phyloP scores from a whole-genome alignment of 1,140 invertebrate species.

The Sinella curviseta region DNA sequence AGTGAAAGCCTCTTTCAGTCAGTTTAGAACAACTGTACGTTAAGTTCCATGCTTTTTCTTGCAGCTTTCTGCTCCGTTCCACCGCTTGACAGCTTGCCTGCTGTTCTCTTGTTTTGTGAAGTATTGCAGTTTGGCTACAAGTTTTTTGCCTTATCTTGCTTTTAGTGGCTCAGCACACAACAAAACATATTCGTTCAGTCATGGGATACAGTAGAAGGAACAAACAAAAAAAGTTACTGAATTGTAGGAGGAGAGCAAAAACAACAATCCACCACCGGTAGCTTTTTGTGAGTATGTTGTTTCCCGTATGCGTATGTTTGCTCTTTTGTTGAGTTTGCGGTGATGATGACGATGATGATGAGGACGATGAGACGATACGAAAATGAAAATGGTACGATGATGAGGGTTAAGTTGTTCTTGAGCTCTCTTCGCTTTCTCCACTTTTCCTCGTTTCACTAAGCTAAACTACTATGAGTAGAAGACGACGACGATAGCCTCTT shows the following conservation, averaged over 20 bases:
- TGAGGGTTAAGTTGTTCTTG: conserved; percentile 11
- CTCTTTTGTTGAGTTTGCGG: not conserved
- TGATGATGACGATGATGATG: conserved; percentile 6
- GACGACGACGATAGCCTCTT: not conserved
- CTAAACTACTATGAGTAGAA: too few relatives aligned
- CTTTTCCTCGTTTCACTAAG: too few relatives aligned
- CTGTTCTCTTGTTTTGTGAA: not conserved
- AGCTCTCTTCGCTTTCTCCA: not conserved
- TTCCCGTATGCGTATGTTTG: not conserved
- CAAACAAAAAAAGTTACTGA: not conserved
- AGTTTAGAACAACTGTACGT: not conserved
- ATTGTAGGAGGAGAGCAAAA: not conserved
- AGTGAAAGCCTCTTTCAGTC: conserved; percentile 8
- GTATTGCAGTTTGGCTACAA: not conserved
- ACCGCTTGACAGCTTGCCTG: not conserved
- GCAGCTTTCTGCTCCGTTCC: not conserved
- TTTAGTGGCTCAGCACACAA: not conserved
- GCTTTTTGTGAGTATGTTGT: not conserved
- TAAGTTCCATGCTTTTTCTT: not conserved
- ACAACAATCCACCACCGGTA: not conserved
- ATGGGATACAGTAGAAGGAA: not conserved
- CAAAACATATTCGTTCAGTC: too few relatives aligned
- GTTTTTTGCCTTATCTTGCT: too few relatives aligned
- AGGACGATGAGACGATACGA: too few relatives aligned
- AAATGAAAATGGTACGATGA: not conserved